Evolutionary conservation across 1,140 invertebrate species (phyloP).

Genomic region (Anoplophora glabripennis): DNA sequence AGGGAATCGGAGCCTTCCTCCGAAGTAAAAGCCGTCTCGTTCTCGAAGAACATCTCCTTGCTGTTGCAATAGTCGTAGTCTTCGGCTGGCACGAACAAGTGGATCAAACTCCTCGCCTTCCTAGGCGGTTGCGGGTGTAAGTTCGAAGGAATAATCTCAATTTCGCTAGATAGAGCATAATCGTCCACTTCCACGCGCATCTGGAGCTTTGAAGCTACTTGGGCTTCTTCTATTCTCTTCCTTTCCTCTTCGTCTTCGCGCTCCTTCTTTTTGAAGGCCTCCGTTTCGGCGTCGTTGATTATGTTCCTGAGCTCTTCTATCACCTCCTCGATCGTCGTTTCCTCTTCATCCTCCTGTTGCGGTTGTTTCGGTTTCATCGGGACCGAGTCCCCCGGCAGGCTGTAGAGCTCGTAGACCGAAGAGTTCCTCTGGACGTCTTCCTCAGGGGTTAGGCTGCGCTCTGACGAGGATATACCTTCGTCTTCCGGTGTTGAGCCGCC

Average conservation of each 20-base stretch:
- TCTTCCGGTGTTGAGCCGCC: slow-evolving; percentile 74
- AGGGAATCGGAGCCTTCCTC: slow-evolving; percentile 70
- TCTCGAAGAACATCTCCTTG: slow-evolving; percentile 59
- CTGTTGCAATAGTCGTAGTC: slow-evolving; percentile 53
- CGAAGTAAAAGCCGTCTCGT: slow-evolving; percentile 62
- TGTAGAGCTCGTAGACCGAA: slow-evolving; percentile 62
- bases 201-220: slow-evolving; percentile 38
- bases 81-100: slow-evolving; percentile 49
- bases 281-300: slow-evolving; percentile 77
- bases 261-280: slow-evolving; percentile 58
- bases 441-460: slow-evolving; percentile 70
- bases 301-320: slow-evolving; percentile 82
- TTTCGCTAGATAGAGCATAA: slow-evolving; percentile 46
- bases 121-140: slow-evolving; percentile 62
- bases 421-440: slow-evolving; percentile 58
- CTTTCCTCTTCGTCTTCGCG: slow-evolving; percentile 47
- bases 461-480: slow-evolving; percentile 81
- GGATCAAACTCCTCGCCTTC: slow-evolving; percentile 51
- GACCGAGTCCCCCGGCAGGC: slow-evolving; percentile 48
- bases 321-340: slow-evolving; percentile 83
- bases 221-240: slow-evolving; percentile 38
- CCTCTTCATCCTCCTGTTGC: slow-evolving; percentile 64
- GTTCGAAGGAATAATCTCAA: slow-evolving; percentile 61
- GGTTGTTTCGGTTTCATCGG: slow-evolving; percentile 37
- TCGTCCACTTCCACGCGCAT: slow-evolving; percentile 38